Evolutionary conservation across 2,888 invertebrate species (phyloP).

Genomic region (Galeruca laticollis): DNA sequence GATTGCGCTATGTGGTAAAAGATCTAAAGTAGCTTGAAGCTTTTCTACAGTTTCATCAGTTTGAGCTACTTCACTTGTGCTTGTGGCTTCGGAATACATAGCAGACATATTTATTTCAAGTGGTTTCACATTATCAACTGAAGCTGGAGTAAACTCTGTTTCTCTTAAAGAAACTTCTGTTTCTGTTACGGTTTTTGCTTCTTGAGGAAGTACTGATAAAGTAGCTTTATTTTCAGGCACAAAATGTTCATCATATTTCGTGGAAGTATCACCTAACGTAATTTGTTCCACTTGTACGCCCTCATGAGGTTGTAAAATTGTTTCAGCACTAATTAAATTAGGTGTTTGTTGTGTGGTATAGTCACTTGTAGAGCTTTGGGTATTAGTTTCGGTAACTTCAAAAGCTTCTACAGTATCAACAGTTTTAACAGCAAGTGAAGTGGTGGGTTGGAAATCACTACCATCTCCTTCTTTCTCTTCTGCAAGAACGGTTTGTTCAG

Average conservation of each 20-base stretch:
- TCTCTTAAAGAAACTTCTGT: constrained; percentile 74
- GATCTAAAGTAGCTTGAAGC: constrained; percentile 54
- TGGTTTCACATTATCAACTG: constrained; percentile 40
- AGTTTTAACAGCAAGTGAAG: constrained; percentile 58
- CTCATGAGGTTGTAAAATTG: constrained; percentile 54
- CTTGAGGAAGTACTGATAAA: constrained; percentile 71
- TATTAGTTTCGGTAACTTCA: constrained; percentile 70
- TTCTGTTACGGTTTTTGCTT: constrained; percentile 77
- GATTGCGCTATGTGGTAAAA: constrained; percentile 65
- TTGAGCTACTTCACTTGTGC: constrained; percentile 40
- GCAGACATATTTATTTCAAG: constrained; percentile 45
- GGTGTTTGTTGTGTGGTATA: constrained; percentile 66
- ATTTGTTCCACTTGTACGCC: constrained; percentile 68
- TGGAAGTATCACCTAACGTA: constrained; percentile 58
- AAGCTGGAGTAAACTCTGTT: constrained; percentile 63
- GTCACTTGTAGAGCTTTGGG: constrained; percentile 68
- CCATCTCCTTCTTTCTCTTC: constrained; percentile 67
- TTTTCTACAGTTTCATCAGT: constrained; percentile 37
- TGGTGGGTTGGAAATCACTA: constrained; percentile 51
- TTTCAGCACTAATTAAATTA: constrained; percentile 5
- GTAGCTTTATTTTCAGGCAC: constrained; percentile 63
- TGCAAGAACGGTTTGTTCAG: constrained; percentile 59
- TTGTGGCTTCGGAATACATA: constrained; percentile 46
- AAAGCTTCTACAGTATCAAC: constrained; percentile 68
- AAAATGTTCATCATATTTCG: constrained; percentile 60